Evolutionary conservation across 2,888 invertebrate genomes (phyloP).

Genomic region (Drosophila peninsularis): DNA sequence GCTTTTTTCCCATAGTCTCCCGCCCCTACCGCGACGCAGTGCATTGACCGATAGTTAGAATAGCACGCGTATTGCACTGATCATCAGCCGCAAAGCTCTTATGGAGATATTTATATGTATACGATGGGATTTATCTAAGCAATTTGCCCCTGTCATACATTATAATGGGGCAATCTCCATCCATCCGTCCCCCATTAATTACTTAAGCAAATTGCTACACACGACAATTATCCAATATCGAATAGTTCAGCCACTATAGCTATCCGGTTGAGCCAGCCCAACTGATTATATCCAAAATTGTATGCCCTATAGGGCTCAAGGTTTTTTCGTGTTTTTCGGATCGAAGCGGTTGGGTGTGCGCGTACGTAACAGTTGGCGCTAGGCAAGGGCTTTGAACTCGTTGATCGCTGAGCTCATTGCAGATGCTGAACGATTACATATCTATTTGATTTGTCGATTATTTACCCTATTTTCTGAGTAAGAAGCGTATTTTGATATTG

Average conservation of each 20-base stretch:
- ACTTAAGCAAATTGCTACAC: slow-evolving; percentile 5
- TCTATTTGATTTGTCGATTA: not conserved
- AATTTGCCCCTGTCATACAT: slow-evolving; percentile 2
- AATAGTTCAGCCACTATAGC: not conserved
- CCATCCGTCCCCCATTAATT: not conserved
- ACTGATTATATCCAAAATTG: not conserved
- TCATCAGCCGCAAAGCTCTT: slow-evolving; percentile 3
- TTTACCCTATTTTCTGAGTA: not conserved
- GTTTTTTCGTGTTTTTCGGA: not conserved
- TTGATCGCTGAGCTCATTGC: not conserved
- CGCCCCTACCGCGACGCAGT: slow-evolving; percentile 20
- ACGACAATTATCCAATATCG: slow-evolving; percentile 2
- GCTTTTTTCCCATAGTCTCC: not conserved
- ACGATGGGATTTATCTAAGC: not conserved
- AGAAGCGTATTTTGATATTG: not conserved
- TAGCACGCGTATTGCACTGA: not conserved
- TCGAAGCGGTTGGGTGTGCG: not conserved
- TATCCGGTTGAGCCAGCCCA: not conserved
- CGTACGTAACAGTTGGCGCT: not conserved
- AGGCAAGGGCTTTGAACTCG: not conserved
- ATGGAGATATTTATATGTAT: not conserved
- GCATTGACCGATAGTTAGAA: slow-evolving; percentile 58
- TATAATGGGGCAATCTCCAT: slow-evolving; percentile 5
- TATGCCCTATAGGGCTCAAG: slow-evolving; percentile 1
- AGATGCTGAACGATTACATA: not conserved